These are phyloP conservation scores for Brachyalestes nurse DNA, from an alignment of 2,797 vertebrate species.

Conservation along the genomic window DNA sequence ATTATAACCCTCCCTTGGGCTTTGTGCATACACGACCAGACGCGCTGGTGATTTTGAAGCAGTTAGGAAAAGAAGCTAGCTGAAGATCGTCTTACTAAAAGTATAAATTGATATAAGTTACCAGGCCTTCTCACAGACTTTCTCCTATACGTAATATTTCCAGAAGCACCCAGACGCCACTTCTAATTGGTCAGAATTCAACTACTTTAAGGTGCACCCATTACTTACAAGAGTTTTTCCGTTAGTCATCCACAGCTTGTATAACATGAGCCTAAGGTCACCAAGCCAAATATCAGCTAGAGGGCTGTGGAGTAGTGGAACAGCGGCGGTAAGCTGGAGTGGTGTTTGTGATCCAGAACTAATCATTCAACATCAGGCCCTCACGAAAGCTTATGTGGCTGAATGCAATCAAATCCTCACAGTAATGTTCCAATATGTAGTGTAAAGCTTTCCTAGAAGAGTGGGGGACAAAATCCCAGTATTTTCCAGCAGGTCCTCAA, in stretches of 20 bases:
- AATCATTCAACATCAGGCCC: neutral
- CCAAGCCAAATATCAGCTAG: too few species aligned
- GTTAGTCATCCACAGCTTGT: too few species aligned
- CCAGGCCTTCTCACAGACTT: too few species aligned
- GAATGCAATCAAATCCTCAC: neutral
- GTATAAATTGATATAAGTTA: too few species aligned
- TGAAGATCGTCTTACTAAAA: neutral
- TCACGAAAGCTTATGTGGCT: neutral
- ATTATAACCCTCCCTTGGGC: conserved; percentile 18
- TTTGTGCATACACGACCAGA: conserved; percentile 6
- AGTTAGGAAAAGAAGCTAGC: neutral
- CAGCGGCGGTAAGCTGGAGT: neutral
- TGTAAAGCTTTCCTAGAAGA: neutral
- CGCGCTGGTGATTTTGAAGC: conserved; percentile 1
- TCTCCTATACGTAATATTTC: too few species aligned
- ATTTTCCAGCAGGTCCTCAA: too few species aligned
- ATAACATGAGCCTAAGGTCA: too few species aligned
- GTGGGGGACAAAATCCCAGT: neutral
- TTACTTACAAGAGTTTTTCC: too few species aligned
- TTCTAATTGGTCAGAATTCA: too few species aligned
- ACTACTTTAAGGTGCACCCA: too few species aligned
- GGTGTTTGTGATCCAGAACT: neutral
- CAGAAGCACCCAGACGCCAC: too few species aligned
- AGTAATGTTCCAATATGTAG: neutral
- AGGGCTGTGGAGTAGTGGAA: too few species aligned